Evolutionary conservation across 2,113 vertebrate species (phyloP), one percentile per base, ranked within the genome.

Genomic region (Thryonomys swinderianus): DNA sequence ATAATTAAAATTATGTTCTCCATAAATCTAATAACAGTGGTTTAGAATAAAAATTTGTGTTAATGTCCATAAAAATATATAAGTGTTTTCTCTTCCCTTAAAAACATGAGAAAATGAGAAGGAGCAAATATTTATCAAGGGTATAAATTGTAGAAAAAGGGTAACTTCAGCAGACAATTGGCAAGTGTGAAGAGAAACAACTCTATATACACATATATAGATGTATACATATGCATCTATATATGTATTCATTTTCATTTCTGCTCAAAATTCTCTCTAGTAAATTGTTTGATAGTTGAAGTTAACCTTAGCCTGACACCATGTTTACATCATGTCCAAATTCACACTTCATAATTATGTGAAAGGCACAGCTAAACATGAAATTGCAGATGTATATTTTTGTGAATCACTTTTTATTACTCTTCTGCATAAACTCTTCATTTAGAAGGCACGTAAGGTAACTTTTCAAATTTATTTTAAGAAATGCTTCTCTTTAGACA

Each of bases 381-480:
- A 83, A 89, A 18, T 94, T 51, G 3, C 45, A 61, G 37, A 62
- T 95, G 53, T 69, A 34, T 86, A 71, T 87, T 96, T 85, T 80
- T 71, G 76, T 91, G 71, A 83, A 40, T 94, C 73, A 62, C 32
- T 81, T 74, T 88, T 48, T 86, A 85, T 95, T 51, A 42, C 27
- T 84, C 59, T 66, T 91, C 14, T 37, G 18, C 61, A 81, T 51
- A 53, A 91, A 95, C 78, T 32, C 90, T 53, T 94, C 40, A 94
- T 51, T 89, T 84, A 32, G 79, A 96, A 92, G 64, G 7, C 64
- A 81, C 67, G 91, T 84, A 87, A 96, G 92, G 30, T 93, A 85
- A 40, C 14, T 59, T 89, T 92, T 91, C 74, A 87, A 95, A 78
- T 93, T 27, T 94, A 80, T 92, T 94, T 97, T 81, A 86, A 91